Evolutionary conservation across 1,140 invertebrate genomes (phyloP), one percentile per base, ranked within the genome.

Genomic region (Solenopsis invicta): DNA sequence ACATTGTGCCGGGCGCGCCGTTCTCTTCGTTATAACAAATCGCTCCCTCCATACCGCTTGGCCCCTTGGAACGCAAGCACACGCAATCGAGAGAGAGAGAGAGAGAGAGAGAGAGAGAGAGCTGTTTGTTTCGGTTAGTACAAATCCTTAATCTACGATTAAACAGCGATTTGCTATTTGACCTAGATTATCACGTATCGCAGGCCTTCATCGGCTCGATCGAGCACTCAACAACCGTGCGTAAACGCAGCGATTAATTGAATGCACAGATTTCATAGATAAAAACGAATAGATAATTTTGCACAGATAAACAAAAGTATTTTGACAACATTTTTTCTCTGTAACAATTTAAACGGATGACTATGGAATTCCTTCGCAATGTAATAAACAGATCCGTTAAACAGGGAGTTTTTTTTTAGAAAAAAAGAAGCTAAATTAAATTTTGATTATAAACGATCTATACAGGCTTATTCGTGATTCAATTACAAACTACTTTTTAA

Each of bases 1-100:
- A 93, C 92, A 94, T 89, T 91, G 90, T 91, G 87, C 89, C 87
- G 80, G 56, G 89, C 89, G 67, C 80, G 88, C 45, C 86, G 78
- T 92, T 88, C 89, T 88, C 89, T 92, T 84, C 88, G 88, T 92
- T 89, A 91, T 89, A 93, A 93, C 91, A 91, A 93, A 93, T 94
- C 91, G 85, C 91, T 87, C 86, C 82, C 86, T 61, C 81, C 48
- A 48, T 45, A 16, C 82, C 48, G 34, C 76, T 59, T 12, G 34
- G 82, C 48, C 54, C 59, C 56, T 62, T 61, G 64, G 50, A 84
- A 76, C 62, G 82, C 86, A 88, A 88, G 87, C 74, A 50, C 62
- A 87, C 87, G 87, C 90, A 77, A 91, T 91, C 80, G 90, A 91
- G 75, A 72, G 29, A 76, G 71, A 29, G n/a, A 82, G 64, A 56